Evolutionary conservation across 2,113 vertebrate genomes (phyloP), one percentile per base, ranked within the genome.

Genomic region (Thalassarche chlororhynchos): DNA sequence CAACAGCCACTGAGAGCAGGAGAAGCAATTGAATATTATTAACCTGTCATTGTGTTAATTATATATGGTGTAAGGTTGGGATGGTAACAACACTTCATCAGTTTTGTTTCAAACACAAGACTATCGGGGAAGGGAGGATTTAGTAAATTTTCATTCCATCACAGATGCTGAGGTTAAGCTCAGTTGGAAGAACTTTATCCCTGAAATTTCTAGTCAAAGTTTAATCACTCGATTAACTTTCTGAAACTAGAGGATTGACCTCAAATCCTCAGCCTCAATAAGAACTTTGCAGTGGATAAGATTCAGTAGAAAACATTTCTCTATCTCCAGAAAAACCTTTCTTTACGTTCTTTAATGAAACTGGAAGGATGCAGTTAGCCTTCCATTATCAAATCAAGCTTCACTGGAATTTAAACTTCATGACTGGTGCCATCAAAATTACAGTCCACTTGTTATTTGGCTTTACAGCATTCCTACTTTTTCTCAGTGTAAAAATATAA

Each of bases 191-290:
- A 84, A 90, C 65, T 94, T 94, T 69, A 93, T 93, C 66, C 36
- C 82, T 89, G 40, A 90, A 92, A 42, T 92, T 95, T 80, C 62
- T 78, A 95, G 77, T 92, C 57, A 92, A 93, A 90, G 71, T 83
- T 90, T 85, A 95, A 94, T 85, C 74, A 95, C 61, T 94, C 9
- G 2, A 76, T 95, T 94, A 94, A 95, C 89, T 92, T 81, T 16
- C 60, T 94, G 80, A 86, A 78, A 78, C 91, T 84, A 61, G 38
- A 91, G 49, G 51, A 44, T 95, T 78, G 87, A 85, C 40, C 60
- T 95, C 31, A 93, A 96, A 95, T 94, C 58, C 52, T 74, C 61
- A 93, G 55, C 24, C 83, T 66, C 70, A 68, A 25, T 74, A 96
- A 95, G 58, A 32, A 46, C 32, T 93, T 66, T 85, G 76, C 12